Conservation (phyloP, 1,140 invertebrate genomes). For the Hylaeus anthracinus region DNA sequence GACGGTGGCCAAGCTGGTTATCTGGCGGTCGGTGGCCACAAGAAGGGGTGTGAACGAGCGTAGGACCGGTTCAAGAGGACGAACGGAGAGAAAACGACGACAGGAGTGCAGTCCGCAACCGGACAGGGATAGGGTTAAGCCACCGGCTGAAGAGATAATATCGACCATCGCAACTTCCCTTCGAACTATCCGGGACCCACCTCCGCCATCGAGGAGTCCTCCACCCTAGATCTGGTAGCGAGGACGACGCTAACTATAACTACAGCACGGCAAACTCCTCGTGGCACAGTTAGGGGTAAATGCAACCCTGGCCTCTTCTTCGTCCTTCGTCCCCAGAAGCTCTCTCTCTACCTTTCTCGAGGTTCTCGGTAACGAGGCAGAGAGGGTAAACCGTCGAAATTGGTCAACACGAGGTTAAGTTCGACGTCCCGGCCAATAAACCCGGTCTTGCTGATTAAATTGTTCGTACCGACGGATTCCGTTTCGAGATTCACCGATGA, state of each 20-base stretch:
- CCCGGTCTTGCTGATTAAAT: constrained; percentile 59
- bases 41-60: constrained; percentile 50
- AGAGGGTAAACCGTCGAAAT: constrained; percentile 60
- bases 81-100: constrained; percentile 12
- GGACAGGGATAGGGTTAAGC: constrained; percentile 31
- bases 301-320: constrained; percentile 22
- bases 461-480: constrained; percentile 44
- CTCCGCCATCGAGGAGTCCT: constrained; percentile 3
- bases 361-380: constrained; percentile 55
- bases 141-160: constrained; percentile 52
- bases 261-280: constrained; percentile 53
- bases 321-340: constrained; percentile 2
- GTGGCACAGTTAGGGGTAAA: constrained; percentile 53
- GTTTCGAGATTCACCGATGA: constrained; percentile 34
- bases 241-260: constrained; percentile 34
- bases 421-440: constrained; percentile 59
- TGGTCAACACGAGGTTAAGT: constrained; percentile 67
- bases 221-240: neutral
- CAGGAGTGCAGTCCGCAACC: neutral
- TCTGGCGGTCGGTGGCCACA: constrained; percentile 28
- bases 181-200: constrained; percentile 28
- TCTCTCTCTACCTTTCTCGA: constrained; percentile 28
- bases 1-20: constrained; percentile 65
- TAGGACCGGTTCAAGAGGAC: neutral
- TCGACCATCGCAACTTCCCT: constrained; percentile 53